Percentiles rank a stretch among this genome's conserved stretches.
Evolutionary conservation across 2,888 invertebrate species (phyloP).

Genomic region (Dryadula phaetusa): DNA sequence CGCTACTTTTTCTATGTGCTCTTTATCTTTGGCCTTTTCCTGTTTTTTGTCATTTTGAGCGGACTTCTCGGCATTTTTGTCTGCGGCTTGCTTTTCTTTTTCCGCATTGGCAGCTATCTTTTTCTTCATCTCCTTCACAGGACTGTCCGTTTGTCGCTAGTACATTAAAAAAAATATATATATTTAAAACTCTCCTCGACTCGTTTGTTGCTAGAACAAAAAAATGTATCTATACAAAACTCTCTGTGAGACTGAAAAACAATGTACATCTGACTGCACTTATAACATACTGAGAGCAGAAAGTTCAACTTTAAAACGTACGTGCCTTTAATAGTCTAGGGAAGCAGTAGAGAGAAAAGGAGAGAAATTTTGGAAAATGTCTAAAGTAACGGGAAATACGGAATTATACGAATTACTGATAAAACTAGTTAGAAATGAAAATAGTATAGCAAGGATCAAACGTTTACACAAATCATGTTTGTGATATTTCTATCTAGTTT

Average conservation of each 20-base stretch:
- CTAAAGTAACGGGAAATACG: not conserved
- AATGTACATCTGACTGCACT: not conserved
- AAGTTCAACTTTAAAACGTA: not conserved
- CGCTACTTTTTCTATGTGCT: slow-evolving; percentile 49
- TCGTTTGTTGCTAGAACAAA: too few relatives aligned
- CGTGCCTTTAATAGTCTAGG: not conserved
- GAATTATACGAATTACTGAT: too few relatives aligned
- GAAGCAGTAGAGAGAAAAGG: not conserved
- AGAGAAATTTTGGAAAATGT: not conserved
- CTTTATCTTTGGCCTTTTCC: slow-evolving; percentile 46
- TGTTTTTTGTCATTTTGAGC: slow-evolving; percentile 49
- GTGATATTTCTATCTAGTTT: too few relatives aligned
- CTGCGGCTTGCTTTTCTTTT: slow-evolving; percentile 69
- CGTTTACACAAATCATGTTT: too few relatives aligned
- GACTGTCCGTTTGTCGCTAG: slow-evolving; percentile 68
- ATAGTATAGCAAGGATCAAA: too few relatives aligned
- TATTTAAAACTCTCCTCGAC: too few relatives aligned
- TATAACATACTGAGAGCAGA: not conserved
- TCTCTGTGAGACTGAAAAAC: not conserved
- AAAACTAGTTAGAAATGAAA: too few relatives aligned
- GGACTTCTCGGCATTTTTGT: slow-evolving; percentile 56
- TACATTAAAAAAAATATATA: slow-evolving; percentile 21
- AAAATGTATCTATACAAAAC: too few relatives aligned
- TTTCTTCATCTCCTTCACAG: slow-evolving; percentile 78
- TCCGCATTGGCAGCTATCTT: slow-evolving; percentile 75